Percentiles rank a stretch among this genome's conserved stretches.
phyloP scores from a whole-genome alignment of 2,797 vertebrate genomes.

The Falco rusticolus region DNA sequence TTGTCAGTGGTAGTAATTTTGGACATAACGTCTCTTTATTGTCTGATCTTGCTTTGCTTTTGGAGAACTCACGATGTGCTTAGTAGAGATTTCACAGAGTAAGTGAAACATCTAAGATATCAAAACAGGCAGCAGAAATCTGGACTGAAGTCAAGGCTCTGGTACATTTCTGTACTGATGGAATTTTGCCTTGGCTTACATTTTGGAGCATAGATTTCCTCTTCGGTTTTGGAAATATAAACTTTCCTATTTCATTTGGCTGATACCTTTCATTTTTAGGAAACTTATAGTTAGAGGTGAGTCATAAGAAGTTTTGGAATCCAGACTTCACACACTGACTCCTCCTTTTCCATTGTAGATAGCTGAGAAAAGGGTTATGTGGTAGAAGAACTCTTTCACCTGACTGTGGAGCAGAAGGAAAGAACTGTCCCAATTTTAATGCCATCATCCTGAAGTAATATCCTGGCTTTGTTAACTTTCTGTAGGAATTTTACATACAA shows the following conservation, averaged over 20 bases:
- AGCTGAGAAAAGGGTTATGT: neutral
- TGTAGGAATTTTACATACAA: neutral
- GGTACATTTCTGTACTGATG: neutral
- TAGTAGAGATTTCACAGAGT: neutral
- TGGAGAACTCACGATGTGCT: neutral
- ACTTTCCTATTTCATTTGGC: slow-evolving; percentile 23
- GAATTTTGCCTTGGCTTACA: slow-evolving; percentile 38
- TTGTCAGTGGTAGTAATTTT: neutral
- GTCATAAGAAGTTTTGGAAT: slow-evolving; percentile 14
- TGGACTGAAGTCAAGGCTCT: neutral
- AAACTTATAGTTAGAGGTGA: slow-evolving; percentile 8
- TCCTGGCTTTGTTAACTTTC: neutral
- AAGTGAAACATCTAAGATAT: neutral
- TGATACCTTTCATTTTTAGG: slow-evolving; percentile 8
- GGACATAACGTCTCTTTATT: neutral
- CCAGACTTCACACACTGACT: neutral
- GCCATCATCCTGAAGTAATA: neutral
- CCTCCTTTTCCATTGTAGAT: neutral
- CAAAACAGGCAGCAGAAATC: slow-evolving; percentile 2
- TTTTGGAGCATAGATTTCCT: neutral
- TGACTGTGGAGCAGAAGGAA: neutral
- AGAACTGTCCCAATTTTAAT: neutral
- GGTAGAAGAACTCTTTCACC: neutral
- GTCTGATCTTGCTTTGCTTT: slow-evolving; percentile 2
- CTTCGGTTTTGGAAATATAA: slow-evolving; percentile 28